Percentiles rank a stretch among this genome's conserved stretches.
These are phyloP conservation scores for Melanogrammus aeglefinus DNA, from an alignment of 2,797 vertebrate species.

Conservation along the genomic window DNA sequence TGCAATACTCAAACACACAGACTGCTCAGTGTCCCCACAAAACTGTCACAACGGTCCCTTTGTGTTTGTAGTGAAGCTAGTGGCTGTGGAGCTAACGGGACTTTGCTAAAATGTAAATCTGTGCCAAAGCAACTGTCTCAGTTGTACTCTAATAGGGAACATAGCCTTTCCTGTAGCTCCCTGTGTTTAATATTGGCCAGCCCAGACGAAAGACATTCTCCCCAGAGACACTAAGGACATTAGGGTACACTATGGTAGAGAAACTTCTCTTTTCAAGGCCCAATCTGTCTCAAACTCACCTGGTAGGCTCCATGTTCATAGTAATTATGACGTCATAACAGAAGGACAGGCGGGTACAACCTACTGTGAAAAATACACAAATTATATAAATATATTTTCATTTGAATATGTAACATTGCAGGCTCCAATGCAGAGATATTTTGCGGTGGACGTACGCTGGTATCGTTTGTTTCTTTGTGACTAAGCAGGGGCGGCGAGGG, in stretches of 20 bases:
- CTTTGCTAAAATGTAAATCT: conserved; percentile 77
- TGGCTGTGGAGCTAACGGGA: conserved; percentile 70
- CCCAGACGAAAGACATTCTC: conserved; percentile 63
- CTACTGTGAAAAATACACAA: conserved; percentile 79
- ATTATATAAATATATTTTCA: conserved; percentile 81
- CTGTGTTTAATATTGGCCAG: not conserved
- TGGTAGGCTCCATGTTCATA: conserved; percentile 69
- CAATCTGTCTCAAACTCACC: conserved; percentile 68
- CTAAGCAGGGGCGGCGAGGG: conserved; percentile 61
- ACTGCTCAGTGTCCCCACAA: conserved; percentile 74
- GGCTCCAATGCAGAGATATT: conserved; percentile 75
- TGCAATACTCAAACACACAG: conserved; percentile 69
- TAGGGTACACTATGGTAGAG: conserved; percentile 67
- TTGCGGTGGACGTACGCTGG: conserved; percentile 72
- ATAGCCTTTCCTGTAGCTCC: conserved; percentile 20
- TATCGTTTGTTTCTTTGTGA: conserved; percentile 74
- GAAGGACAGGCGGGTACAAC: conserved; percentile 68
- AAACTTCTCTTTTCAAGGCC: conserved; percentile 69
- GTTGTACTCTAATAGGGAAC: conserved; percentile 73
- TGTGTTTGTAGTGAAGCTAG: conserved; percentile 74
- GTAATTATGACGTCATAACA: conserved; percentile 69
- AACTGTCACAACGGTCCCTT: conserved; percentile 72
- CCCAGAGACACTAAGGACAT: conserved; percentile 60
- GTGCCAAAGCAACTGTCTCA: conserved; percentile 84
- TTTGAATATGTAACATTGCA: conserved; percentile 79